Evolutionary conservation across 2,113 vertebrate species (phyloP).

Genomic region (Sigmodon hispidus): DNA sequence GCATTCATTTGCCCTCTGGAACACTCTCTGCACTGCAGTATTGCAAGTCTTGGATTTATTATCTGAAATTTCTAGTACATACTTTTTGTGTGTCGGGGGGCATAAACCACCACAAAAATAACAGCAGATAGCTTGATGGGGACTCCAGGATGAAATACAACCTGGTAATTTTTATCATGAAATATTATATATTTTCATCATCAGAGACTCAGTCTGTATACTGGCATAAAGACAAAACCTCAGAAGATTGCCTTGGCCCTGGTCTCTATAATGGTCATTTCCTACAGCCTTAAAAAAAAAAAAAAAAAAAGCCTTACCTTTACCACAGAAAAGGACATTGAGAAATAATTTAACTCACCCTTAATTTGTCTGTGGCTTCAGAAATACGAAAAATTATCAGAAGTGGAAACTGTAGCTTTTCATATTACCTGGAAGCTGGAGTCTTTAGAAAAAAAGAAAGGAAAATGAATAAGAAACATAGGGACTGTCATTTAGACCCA

Average conservation of each 20-base stretch:
- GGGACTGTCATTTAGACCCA: constrained; percentile 7
- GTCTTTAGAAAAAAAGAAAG: background rate
- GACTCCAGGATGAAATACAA: constrained; percentile 1
- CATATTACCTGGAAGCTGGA: background rate
- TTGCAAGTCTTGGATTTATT: constrained; percentile 38
- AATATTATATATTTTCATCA: constrained; percentile 34
- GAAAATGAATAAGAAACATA: constrained; percentile 12
- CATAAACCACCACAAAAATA: background rate
- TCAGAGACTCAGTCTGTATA: background rate
- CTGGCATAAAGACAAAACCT: constrained; percentile 24
- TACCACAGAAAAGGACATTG: background rate
- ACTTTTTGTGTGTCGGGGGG: background rate
- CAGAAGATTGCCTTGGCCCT: background rate
- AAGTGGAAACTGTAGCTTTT: constrained; percentile 39
- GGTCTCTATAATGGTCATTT: constrained; percentile 1
- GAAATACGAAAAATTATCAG: constrained; percentile 35
- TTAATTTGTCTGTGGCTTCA: background rate
- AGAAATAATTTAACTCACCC: background rate
- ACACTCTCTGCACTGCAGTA: background rate
- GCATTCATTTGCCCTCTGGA: background rate
- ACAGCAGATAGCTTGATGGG: constrained; percentile 19
- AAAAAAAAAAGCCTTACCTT: background rate
- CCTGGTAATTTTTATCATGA: constrained; percentile 27
- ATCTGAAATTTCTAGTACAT: constrained; percentile 6
- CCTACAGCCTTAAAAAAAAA: background rate